phyloP scores from a whole-genome alignment of 2,888 invertebrate genomes.

The Aporophyla nigra region DNA sequence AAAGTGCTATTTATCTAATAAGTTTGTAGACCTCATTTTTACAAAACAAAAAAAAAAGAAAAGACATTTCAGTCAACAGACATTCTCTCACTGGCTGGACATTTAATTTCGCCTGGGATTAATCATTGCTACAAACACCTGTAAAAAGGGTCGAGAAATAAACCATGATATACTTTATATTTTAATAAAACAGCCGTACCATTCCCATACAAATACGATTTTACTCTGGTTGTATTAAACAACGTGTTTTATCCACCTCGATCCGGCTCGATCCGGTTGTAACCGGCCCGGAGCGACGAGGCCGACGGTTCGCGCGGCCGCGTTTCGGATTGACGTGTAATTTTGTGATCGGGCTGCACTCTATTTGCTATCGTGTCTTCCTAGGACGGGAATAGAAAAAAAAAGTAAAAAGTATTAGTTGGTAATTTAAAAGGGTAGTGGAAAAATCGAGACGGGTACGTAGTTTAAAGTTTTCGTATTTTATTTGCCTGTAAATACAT shows the following conservation, averaged over 20 bases:
- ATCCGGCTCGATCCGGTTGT: slow-evolving; percentile 69
- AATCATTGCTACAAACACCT: neutral
- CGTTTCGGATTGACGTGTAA: slow-evolving; percentile 87
- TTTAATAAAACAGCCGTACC: neutral
- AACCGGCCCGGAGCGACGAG: slow-evolving; percentile 73
- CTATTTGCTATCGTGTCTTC: slow-evolving; percentile 71
- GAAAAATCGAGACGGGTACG: slow-evolving; percentile 29
- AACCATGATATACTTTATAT: neutral
- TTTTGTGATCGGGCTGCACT: slow-evolving; percentile 81
- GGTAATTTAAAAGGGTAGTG: slow-evolving; percentile 54
- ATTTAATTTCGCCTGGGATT: neutral
- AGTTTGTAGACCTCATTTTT: neutral
- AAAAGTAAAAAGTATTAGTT: slow-evolving; percentile 63
- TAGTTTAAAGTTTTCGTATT: slow-evolving; percentile 24
- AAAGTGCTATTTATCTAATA: neutral
- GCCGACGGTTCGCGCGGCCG: slow-evolving; percentile 78
- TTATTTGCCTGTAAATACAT: neutral
- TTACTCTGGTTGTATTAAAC: slow-evolving; percentile 58
- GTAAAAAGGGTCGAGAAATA: neutral
- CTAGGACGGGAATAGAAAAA: slow-evolving; percentile 56
- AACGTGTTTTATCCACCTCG: slow-evolving; percentile 70
- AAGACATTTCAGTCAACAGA: neutral
- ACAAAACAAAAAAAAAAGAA: neutral
- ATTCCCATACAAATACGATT: slow-evolving; percentile 43
- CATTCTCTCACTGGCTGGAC: neutral